Percentiles rank a stretch among this genome's conserved stretches.
phyloP scores from a whole-genome alignment of 2,113 vertebrate genomes.

The Oryzias melastigma region DNA sequence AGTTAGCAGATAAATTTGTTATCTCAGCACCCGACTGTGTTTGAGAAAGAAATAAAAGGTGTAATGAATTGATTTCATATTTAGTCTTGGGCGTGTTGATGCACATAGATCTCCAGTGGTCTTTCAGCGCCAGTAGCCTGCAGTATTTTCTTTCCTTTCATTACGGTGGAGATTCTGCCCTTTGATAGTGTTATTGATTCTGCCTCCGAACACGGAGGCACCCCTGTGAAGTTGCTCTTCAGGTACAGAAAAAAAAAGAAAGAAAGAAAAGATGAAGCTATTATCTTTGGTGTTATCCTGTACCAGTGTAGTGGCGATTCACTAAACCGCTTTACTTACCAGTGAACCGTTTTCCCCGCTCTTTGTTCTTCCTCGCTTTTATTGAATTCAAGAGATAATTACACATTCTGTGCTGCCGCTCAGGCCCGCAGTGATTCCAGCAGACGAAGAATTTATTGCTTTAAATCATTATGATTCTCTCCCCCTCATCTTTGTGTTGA shows the following conservation, averaged over 20 bases:
- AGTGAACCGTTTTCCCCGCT: conserved; percentile 51
- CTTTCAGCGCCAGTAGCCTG: conserved; percentile 61
- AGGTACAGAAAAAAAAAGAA: conserved; percentile 44
- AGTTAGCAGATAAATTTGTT: conserved; percentile 59
- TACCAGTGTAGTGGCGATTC: conserved; percentile 53
- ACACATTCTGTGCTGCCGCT: conserved; percentile 41
- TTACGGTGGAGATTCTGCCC: conserved; percentile 70
- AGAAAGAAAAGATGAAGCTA: conserved; percentile 46
- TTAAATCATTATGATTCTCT: conserved; percentile 52
- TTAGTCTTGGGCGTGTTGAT: conserved; percentile 65
- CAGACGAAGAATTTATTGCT: conserved; percentile 50
- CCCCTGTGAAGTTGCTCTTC: conserved; percentile 69
- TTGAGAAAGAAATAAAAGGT: conserved; percentile 64
- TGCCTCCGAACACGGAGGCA: conserved; percentile 63
- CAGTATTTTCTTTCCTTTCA: conserved; percentile 69
- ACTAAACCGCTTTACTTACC: conserved; percentile 59
- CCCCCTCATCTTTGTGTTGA: conserved; percentile 17
- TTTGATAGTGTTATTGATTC: conserved; percentile 72
- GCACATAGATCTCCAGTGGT: conserved; percentile 59
- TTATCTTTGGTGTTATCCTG: conserved; percentile 67
- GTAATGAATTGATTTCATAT: conserved; percentile 75
- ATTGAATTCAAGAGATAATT: conserved; percentile 62
- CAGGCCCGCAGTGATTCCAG: conserved; percentile 36
- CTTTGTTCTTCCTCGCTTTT: conserved; percentile 62
- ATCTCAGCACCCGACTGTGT: conserved; percentile 49